Evolutionary conservation across 2,113 vertebrate species (phyloP).

Genomic region (Synchiropus splendidus): DNA sequence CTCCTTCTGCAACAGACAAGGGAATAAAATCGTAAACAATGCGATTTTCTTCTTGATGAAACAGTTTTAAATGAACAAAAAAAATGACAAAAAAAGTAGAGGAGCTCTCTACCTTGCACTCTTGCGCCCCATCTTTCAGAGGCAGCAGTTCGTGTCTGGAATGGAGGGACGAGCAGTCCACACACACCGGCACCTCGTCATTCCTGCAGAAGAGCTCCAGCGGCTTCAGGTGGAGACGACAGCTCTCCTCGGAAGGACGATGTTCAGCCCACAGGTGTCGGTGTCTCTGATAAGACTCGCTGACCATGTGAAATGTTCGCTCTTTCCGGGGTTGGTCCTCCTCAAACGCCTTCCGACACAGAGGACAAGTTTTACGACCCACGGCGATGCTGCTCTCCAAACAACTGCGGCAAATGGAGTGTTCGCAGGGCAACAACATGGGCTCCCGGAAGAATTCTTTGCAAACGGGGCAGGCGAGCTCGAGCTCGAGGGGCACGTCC

Average conservation of each 20-base stretch:
- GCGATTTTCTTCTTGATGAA: no score
- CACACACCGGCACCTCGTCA: slow-evolving; percentile 63
- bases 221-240: slow-evolving; percentile 52
- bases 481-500: slow-evolving; percentile 41
- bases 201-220: slow-evolving; percentile 64
- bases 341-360: slow-evolving; percentile 37
- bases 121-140: slow-evolving; percentile 8
- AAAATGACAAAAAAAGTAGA: not conserved
- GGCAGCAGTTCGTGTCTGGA: slow-evolving; percentile 36
- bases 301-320: slow-evolving; percentile 44
- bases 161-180: slow-evolving; percentile 53
- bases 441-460: slow-evolving; percentile 48
- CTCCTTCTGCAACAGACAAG: slow-evolving; percentile 33
- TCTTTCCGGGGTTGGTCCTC: slow-evolving; percentile 34
- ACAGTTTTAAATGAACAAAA: no score
- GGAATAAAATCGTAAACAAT: not conserved
- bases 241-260: slow-evolving; percentile 4
- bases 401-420: slow-evolving; percentile 61
- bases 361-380: slow-evolving; percentile 30
- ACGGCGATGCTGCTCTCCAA: slow-evolving; percentile 7
- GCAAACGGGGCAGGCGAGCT: slow-evolving; percentile 64
- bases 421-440: slow-evolving; percentile 52
- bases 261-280: not conserved
- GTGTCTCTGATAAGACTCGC: slow-evolving; percentile 44
- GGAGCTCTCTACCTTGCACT: slow-evolving; percentile 48